phyloP scores from a whole-genome alignment of 2,797 vertebrate species.

The Echiichthys vipera region DNA sequence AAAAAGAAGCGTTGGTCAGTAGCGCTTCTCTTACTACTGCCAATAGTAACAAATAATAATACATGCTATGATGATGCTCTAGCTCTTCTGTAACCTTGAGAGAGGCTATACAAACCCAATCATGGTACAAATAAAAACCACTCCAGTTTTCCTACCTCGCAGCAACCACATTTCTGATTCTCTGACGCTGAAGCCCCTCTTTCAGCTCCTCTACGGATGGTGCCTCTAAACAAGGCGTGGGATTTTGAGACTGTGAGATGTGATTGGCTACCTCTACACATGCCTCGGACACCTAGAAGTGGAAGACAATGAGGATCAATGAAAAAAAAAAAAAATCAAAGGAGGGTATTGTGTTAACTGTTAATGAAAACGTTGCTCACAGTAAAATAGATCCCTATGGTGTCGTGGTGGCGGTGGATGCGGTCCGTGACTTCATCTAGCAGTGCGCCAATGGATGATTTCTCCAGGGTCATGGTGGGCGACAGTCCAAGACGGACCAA shows the following conservation, averaged over 20 bases:
- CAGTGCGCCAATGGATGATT: slow-evolving; percentile 92
- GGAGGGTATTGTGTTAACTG: neutral
- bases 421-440: slow-evolving; percentile 95
- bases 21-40: too few relatives aligned
- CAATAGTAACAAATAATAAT: neutral
- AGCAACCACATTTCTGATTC: slow-evolving; percentile 89
- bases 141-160: slow-evolving; percentile 81
- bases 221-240: slow-evolving; percentile 68
- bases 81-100: neutral
- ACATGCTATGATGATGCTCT: neutral
- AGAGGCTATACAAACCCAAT: neutral
- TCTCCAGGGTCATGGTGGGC: slow-evolving; percentile 92
- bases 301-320: slow-evolving; percentile 5
- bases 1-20: slow-evolving; percentile 11
- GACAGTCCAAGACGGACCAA: slow-evolving; percentile 94
- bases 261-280: slow-evolving; percentile 85
- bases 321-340: neutral
- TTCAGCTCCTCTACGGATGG: slow-evolving; percentile 86
- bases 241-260: slow-evolving; percentile 82
- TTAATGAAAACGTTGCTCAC: slow-evolving; percentile 80
- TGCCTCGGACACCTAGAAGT: slow-evolving; percentile 87
- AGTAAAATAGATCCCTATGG: slow-evolving; percentile 92
- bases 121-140: neutral
- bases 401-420: slow-evolving; percentile 95
- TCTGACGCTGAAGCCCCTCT: slow-evolving; percentile 89